These are phyloP conservation scores for Girardia tigrina DNA, from an alignment of 2,888 invertebrate species.

Conservation along the genomic window DNA sequence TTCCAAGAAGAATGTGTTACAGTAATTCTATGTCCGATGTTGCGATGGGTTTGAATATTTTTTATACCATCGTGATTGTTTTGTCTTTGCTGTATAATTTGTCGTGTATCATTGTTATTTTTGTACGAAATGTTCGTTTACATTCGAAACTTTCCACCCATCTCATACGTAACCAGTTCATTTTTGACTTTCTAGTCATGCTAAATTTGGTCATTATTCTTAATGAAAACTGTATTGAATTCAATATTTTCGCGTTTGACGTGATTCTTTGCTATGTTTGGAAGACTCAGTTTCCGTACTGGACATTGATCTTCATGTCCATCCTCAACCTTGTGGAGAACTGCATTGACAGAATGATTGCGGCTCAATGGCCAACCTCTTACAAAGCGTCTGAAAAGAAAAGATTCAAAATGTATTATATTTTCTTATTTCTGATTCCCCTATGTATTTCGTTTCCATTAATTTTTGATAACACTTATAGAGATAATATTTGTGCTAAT, in stretches of 20 bases:
- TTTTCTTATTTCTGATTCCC: not conserved
- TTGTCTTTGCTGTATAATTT: not conserved
- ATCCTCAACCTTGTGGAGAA: not conserved
- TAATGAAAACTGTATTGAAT: too few relatives aligned
- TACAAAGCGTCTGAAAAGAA: not conserved
- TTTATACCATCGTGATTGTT: not conserved
- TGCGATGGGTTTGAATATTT: not conserved
- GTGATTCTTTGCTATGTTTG: not conserved
- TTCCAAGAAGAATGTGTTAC: too few relatives aligned
- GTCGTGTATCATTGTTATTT: not conserved
- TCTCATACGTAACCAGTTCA: not conserved
- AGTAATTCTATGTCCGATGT: not conserved
- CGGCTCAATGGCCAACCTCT: not conserved
- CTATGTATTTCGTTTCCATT: not conserved
- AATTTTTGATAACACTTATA: not conserved
- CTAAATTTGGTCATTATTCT: not conserved
- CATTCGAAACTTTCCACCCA: not conserved
- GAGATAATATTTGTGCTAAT: not conserved
- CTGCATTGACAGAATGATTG: not conserved
- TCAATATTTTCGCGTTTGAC: not conserved
- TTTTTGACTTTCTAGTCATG: not conserved
- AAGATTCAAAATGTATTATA: not conserved
- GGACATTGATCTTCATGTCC: not conserved
- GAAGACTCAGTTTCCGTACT: slow-evolving; percentile 3
- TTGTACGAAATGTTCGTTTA: not conserved